Percentiles rank a stretch among this genome's conserved stretches.
Conservation (phyloP, 2,888 invertebrate species). For the Drepana falcataria region DNA sequence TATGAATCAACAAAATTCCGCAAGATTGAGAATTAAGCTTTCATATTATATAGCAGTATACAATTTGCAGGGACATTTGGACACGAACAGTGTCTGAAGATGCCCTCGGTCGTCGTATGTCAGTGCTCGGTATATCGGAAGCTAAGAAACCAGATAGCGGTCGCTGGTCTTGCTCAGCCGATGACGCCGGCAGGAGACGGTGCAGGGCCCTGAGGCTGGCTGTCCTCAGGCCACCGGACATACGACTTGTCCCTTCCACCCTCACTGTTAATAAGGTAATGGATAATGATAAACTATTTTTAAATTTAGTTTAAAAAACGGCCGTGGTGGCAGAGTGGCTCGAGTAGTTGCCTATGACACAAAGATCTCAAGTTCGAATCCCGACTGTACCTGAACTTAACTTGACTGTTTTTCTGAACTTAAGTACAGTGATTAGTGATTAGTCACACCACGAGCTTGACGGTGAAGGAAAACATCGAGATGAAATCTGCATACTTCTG, state of each 20-base stretch:
- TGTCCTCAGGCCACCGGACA: conserved; percentile 80
- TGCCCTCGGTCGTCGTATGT: conserved; percentile 75
- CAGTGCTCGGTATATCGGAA: conserved; percentile 84
- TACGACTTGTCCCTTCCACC: conserved; percentile 84
- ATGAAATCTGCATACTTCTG: no score
- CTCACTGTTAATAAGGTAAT: conserved; percentile 84
- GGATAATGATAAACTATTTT: background rate
- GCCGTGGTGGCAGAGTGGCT: no score
- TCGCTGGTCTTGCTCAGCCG: conserved; percentile 87
- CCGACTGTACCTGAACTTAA: no score
- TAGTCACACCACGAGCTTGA: no score
- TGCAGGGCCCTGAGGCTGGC: conserved; percentile 82
- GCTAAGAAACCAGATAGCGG: conserved; percentile 86
- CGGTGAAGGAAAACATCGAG: no score
- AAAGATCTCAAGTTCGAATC: no score
- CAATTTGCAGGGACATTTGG: conserved; percentile 80
- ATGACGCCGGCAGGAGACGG: conserved; percentile 83
- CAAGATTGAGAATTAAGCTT: no score
- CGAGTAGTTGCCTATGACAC: no score
- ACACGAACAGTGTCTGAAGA: conserved; percentile 79
- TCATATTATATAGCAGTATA: no score
- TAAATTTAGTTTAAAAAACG: background rate
- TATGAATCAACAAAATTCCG: no score
- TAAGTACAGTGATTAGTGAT: no score
- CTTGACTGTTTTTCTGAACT: no score